Percentiles rank a stretch among this genome's conserved stretches.
Conservation (phyloP, 2,888 invertebrate genomes). For the Dinocampus coccinellae region DNA sequence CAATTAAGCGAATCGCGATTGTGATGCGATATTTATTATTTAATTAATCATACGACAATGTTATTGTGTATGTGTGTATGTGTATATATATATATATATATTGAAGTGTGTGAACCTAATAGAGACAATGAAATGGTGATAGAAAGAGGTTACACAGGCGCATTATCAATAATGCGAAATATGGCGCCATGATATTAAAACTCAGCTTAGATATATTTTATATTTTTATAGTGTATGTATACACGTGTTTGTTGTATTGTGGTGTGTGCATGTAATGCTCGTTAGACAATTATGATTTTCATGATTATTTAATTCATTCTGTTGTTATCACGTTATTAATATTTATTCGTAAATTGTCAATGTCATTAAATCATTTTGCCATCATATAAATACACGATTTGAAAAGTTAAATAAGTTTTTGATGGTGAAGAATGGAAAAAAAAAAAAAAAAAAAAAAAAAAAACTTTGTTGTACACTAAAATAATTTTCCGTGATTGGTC, state of each 20-base stretch:
- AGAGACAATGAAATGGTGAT: too few relatives aligned
- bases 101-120: too few relatives aligned
- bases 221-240: background rate
- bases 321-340: background rate
- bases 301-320: conserved; percentile 39
- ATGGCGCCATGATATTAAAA: background rate
- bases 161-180: background rate
- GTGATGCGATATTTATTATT: conserved; percentile 59
- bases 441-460: too few relatives aligned
- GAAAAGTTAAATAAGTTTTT: too few relatives aligned
- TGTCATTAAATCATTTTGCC: too few relatives aligned
- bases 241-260: background rate
- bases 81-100: background rate
- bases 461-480: too few relatives aligned
- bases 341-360: background rate
- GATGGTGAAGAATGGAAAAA: too few relatives aligned
- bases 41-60: conserved; percentile 55
- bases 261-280: conserved; percentile 27
- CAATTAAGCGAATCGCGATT: conserved; percentile 59
- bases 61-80: background rate
- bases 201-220: background rate
- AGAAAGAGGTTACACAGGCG: too few relatives aligned
- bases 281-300: conserved; percentile 37
- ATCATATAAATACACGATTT: too few relatives aligned
- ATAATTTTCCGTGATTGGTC: too few relatives aligned